Conservation (phyloP, 2,113 vertebrate species). For the Amblyopsis rosae region DNA sequence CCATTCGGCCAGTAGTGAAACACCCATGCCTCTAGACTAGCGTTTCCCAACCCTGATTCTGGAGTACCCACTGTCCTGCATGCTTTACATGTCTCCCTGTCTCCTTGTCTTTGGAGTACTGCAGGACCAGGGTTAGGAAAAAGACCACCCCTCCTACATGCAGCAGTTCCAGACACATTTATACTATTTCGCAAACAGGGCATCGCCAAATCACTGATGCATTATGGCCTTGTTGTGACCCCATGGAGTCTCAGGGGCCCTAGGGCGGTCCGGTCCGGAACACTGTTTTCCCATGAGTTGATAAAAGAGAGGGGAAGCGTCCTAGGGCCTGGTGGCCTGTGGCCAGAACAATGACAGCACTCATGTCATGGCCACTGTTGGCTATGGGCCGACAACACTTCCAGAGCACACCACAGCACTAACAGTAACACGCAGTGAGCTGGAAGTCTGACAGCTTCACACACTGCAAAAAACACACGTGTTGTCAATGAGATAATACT, state of each 20-base stretch:
- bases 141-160: too few relatives aligned
- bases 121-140: too few relatives aligned
- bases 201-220: constrained; percentile 20
- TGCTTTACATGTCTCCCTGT: too few relatives aligned
- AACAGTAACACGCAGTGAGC: constrained; percentile 31
- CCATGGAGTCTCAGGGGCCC: constrained; percentile 25
- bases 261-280: constrained; percentile 26
- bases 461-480: constrained; percentile 8
- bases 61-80: too few relatives aligned
- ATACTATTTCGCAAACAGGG: constrained; percentile 4
- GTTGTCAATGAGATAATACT: too few relatives aligned
- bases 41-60: too few relatives aligned
- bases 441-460: constrained; percentile 17
- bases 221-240: constrained; percentile 8
- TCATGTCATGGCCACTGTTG: constrained; percentile 41
- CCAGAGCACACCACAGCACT: constrained; percentile 25
- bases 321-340: constrained; percentile 46
- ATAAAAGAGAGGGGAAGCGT: constrained; percentile 62
- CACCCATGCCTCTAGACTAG: too few relatives aligned
- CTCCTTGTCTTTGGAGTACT: too few relatives aligned
- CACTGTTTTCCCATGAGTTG: constrained; percentile 60
- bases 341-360: constrained; percentile 42
- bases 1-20: too few relatives aligned
- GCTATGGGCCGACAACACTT: constrained; percentile 29
- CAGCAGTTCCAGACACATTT: background rate